Evolutionary conservation across 2,797 vertebrate species (phyloP), one percentile per base, ranked within the genome.

Genomic region (Argentina silus): DNA sequence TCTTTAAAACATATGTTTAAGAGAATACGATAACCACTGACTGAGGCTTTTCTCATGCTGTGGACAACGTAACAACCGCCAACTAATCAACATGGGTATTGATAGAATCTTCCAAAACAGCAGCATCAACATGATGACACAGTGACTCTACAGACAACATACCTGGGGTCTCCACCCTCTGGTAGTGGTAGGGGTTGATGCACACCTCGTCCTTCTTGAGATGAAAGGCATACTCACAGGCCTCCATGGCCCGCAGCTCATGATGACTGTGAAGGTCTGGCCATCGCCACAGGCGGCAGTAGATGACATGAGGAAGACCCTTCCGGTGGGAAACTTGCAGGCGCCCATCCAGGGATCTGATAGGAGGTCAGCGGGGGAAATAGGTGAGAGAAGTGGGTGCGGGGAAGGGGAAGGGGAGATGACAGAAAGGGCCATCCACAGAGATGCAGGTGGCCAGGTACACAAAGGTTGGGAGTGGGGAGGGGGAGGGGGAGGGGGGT

Each of bases 171-270:
- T 99, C 98, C 92, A 99, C 98, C 92, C 97, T 96, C 92, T 99
- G 97, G 92, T 99, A 99, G 93, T 99, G 98, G 93, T 99, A 99
- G 65, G 98, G 98, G 88, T 99, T 99, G 91, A 99, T 96, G 92
- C 98, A 99, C 63, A 99, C 98, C 94, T 99, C 98, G 79, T 99
- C 97, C 94, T 99, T 99, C 94, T 99, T 99, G 91, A 99, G 96
- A 89, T 98, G 97, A 94, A 99, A 99, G 92, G 98, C 97, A 86
- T 98, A 99, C 94, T 99, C 97, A 86, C 98, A 99, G 90, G 98
- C 96, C 93, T 99, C 98, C 44, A 99, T 97, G 75, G 98, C 98
- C n/a, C 98, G 98, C 85, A 99, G 95, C 89, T 99, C 98, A 64
- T 99, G 98, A 83, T 99, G 98, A 90, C 98, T 99, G 94, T 99